Percentiles rank a stretch among this genome's conserved stretches.
Evolutionary conservation across 2,113 vertebrate species (phyloP).

Genomic region (Aptenodytes patagonicus): DNA sequence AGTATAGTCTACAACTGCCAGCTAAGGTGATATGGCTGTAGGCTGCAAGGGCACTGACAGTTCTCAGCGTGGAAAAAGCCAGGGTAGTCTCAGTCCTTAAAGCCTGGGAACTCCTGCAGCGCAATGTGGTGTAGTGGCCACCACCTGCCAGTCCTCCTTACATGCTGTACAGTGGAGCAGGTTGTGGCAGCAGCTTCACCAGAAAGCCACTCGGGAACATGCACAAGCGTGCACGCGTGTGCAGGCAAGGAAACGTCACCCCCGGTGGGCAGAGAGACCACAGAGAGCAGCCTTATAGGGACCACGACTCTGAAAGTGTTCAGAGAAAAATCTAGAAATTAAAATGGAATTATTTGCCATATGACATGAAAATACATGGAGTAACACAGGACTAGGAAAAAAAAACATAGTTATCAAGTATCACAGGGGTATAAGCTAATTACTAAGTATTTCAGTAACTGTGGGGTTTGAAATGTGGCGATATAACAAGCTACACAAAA

Average conservation of each 20-base stretch:
- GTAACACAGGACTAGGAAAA: neutral
- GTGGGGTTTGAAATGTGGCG: neutral
- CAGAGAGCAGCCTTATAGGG: neutral
- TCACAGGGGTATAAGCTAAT: neutral
- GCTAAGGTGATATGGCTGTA: rapidly evolving
- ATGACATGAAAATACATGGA: neutral
- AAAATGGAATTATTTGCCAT: neutral
- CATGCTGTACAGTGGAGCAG: rapidly evolving
- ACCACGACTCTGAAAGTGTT: rapidly evolving
- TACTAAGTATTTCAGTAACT: neutral
- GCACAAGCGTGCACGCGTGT: rapidly evolving
- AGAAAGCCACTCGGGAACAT: rapidly evolving
- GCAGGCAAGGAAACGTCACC: neutral
- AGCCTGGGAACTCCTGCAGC: neutral
- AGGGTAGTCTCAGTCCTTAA: neutral
- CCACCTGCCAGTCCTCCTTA: neutral
- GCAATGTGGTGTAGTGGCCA: rapidly evolving
- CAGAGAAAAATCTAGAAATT: neutral
- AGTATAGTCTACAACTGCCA: rapidly evolving
- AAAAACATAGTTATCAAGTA: rapidly evolving
- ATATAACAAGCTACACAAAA: neutral
- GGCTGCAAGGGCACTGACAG: neutral
- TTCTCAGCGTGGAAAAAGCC: rapidly evolving
- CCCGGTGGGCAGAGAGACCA: neutral
- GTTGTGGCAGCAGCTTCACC: rapidly evolving